Base-by-base conservation (phyloP, 2,888 invertebrate species). In the Phalera bucephala region DNA sequence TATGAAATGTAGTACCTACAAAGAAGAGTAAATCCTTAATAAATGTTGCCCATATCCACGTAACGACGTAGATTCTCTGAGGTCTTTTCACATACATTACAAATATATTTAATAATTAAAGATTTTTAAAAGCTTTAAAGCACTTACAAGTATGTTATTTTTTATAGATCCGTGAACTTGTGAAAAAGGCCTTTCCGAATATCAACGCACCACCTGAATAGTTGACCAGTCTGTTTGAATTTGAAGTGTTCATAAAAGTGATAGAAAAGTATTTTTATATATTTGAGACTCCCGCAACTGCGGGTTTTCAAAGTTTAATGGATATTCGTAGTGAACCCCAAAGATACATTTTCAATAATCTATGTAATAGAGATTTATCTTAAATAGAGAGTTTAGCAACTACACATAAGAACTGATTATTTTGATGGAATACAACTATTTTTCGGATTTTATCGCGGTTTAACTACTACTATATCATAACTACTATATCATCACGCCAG, bases 211-310 rank as follows among this genome's bases (percentile, higher is more conserved):
- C 65, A 74, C 20, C 65, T 69, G 58, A 68, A 74, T 80, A 84
- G 77, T 63, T 67, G 84, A 85, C 83, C 84, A 83, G 70, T 75
- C 68, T 55, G 66, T 80, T 79, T 79, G 69, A 78, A 80, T 82
- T 75, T 65, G 62, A 87, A 80, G 87, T 89, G 88, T 89, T 89
- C 88, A 87, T 77, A 49, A 78, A 80, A 76, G 85, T 87, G 85
- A 85, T 88, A 87, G 73, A 82, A 66, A 75, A 71, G 81, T 88
- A 87, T 88, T 88, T 88, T 88, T 87, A 71, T 87, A 86, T 80
- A 72, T 74, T 76, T 75, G 74, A 72, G 72, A 72, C 54, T 63
- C 68, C 71, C 69, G 72, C 70, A 67, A 69, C 60, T 54, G 60
- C 70, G 61, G 68, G 68, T 56, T 59, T 69, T 71, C 72, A 74